A percentile compares a stretch with the other conserved stretches of the same genome.
Evolutionary conservation across 2,113 vertebrate genomes (phyloP).

Genomic region (Nothoprocta perdicaria): DNA sequence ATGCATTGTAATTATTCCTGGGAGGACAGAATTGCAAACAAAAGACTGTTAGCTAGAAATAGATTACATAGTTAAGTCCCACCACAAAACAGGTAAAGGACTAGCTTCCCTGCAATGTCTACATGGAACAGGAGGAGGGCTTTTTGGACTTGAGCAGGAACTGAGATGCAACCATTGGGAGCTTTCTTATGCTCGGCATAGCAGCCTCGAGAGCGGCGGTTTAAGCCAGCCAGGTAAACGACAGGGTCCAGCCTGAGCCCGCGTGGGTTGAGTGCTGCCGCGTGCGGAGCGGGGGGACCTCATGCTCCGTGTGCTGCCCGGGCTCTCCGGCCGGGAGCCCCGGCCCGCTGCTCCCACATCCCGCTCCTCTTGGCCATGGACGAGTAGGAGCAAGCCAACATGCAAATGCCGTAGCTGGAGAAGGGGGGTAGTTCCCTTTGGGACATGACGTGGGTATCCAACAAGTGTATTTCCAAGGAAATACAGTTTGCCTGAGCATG

Average conservation of each 20-base stretch:
- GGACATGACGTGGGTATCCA: rapidly evolving
- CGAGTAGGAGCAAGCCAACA: not conserved
- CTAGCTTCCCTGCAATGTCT: not conserved
- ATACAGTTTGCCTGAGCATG: not conserved
- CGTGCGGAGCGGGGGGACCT: not conserved
- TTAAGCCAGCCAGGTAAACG: not conserved
- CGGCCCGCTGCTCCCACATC: not conserved
- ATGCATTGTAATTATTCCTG: not conserved
- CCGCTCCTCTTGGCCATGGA: not conserved
- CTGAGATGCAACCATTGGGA: not conserved
- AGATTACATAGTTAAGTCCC: not conserved
- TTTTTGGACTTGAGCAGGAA: not conserved
- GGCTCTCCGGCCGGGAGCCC: not conserved
- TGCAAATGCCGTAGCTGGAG: not conserved
- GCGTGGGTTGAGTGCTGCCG: not conserved
- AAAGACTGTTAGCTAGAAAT: not conserved
- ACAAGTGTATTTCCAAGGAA: not conserved
- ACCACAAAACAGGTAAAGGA: not conserved
- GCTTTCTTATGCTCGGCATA: not conserved
- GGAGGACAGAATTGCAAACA: not conserved
- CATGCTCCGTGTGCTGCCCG: not conserved
- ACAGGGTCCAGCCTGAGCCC: not conserved
- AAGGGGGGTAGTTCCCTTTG: not conserved
- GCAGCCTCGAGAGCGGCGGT: not conserved
- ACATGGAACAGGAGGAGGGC: not conserved